Evolutionary conservation across 2,113 vertebrate genomes (phyloP).

Genomic region (Tragulus kanchil): DNA sequence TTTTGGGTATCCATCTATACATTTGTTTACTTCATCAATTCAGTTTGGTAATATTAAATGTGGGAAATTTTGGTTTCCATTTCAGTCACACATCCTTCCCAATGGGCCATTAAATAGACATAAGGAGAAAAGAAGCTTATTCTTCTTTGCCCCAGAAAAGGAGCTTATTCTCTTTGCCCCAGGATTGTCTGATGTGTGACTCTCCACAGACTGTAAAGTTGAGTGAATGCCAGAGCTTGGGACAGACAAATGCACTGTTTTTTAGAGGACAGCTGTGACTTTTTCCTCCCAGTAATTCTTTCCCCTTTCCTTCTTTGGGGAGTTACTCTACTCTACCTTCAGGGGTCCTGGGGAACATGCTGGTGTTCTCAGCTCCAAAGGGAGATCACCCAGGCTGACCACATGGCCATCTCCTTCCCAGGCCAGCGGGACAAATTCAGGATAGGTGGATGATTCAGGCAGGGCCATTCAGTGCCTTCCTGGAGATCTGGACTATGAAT

Average conservation of each 20-base stretch:
- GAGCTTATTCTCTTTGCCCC: neutral
- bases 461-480: neutral
- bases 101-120: neutral
- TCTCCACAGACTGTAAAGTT: neutral
- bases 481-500: neutral
- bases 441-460: neutral
- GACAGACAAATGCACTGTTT: neutral
- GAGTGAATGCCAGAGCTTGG: neutral
- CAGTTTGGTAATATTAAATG: neutral
- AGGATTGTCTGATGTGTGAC: neutral
- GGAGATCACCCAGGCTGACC: neutral
- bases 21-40: constrained; percentile 31
- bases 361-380: neutral
- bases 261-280: neutral
- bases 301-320: neutral
- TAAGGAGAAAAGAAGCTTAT: neutral
- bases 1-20: neutral
- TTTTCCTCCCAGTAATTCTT: neutral
- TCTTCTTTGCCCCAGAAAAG: neutral
- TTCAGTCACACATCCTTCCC: neutral
- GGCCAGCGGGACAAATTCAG: neutral
- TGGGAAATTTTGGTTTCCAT: neutral
- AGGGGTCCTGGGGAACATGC: neutral
- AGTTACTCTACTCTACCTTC: neutral
- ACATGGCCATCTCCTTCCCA: neutral